phyloP scores from a whole-genome alignment of 2,888 invertebrate species.

The Vandiemenella viatica region DNA sequence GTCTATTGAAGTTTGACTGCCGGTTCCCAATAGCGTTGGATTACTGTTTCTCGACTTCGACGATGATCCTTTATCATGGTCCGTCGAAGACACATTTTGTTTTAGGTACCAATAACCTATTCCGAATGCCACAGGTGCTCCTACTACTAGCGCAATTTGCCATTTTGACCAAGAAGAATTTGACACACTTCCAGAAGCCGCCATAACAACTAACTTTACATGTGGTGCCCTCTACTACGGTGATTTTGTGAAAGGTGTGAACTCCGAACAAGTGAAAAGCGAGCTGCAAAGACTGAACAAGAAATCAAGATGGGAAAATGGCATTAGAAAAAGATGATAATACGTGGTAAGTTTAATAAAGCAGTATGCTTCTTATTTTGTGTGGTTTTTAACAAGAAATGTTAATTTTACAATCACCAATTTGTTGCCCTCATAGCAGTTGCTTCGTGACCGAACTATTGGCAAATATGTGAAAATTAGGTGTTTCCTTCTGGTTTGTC shows the following conservation, averaged over 20 bases:
- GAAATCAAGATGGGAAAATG: not conserved
- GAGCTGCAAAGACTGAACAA: not conserved
- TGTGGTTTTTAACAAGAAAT: no score
- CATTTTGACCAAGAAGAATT: slow-evolving; percentile 43
- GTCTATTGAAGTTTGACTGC: slow-evolving; percentile 43
- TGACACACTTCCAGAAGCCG: slow-evolving; percentile 13
- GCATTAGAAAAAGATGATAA: not conserved
- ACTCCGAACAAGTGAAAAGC: not conserved
- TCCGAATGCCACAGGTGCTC: slow-evolving; percentile 69
- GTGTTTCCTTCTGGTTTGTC: no score
- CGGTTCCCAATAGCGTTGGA: slow-evolving; percentile 24
- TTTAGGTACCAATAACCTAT: slow-evolving; percentile 63
- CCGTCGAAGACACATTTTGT: slow-evolving; percentile 30
- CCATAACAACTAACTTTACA: no score
- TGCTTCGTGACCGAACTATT: no score
- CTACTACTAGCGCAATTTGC: slow-evolving; percentile 72
- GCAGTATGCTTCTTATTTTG: no score
- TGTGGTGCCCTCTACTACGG: not conserved
- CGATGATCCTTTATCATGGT: slow-evolving; percentile 19
- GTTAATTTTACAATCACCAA: no score
- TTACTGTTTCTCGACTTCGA: slow-evolving; percentile 33
- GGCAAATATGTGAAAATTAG: no score
- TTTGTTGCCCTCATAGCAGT: no score
- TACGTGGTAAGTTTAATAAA: not conserved
- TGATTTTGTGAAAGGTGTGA: no score